Percentiles rank a stretch among this genome's conserved stretches.
Evolutionary conservation across 2,888 invertebrate genomes (phyloP).

Genomic region (Chamaedrilus cognettii): DNA sequence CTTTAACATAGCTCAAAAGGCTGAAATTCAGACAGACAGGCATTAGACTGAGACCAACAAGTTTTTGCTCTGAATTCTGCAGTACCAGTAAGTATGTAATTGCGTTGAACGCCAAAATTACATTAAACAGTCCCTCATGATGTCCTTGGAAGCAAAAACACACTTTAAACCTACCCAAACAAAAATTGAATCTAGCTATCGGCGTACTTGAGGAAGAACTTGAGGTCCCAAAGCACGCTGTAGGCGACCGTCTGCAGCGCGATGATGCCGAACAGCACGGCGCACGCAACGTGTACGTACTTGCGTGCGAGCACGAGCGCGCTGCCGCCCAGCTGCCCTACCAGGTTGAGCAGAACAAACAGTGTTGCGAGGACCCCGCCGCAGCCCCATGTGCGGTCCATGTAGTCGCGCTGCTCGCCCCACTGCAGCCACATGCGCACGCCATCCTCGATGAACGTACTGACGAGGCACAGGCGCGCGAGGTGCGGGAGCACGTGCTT

Average conservation of each 20-base stretch:
- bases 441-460: constrained; percentile 99
- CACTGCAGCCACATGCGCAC: constrained; percentile 99
- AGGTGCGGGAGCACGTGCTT: constrained; percentile 90
- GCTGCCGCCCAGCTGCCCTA: constrained; percentile 96
- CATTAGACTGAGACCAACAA: too few relatives aligned
- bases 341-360: constrained; percentile 92
- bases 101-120: too few relatives aligned
- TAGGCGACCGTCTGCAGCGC: constrained; percentile 75
- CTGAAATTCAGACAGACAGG: too few relatives aligned
- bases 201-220: constrained; percentile 72
- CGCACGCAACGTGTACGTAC: constrained; percentile 74
- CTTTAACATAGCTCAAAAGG: too few relatives aligned
- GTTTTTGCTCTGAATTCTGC: too few relatives aligned
- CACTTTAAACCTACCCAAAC: too few relatives aligned
- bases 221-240: constrained; percentile 92
- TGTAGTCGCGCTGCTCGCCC: constrained; percentile 95
- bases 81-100: too few relatives aligned
- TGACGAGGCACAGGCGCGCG: constrained; percentile 94
- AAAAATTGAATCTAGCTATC: too few relatives aligned
- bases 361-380: constrained; percentile 90
- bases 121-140: too few relatives aligned
- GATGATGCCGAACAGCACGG: constrained; percentile 92
- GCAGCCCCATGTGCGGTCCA: constrained; percentile 92
- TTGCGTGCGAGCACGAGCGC: constrained; percentile 92
- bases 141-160: too few relatives aligned